Percentiles rank a stretch among this genome's conserved stretches.
phyloP scores from a whole-genome alignment of 2,113 vertebrate species.

The Dromiciops gliroides region DNA sequence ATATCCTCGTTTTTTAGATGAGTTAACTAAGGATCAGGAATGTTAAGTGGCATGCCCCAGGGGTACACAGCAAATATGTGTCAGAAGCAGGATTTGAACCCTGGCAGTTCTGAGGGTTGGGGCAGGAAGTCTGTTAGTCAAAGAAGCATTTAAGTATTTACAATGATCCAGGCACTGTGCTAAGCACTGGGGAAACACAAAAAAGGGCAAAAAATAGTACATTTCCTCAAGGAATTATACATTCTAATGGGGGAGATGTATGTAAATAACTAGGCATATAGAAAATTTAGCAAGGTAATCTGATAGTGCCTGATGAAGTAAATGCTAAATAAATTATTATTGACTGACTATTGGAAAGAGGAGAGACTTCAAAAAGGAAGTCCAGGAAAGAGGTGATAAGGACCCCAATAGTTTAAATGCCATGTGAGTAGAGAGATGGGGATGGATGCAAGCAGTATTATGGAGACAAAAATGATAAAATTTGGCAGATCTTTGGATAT shows the following conservation, averaged over 20 bases:
- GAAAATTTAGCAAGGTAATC: no score
- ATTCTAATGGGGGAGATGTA: neutral
- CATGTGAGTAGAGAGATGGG: neutral
- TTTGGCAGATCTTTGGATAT: neutral
- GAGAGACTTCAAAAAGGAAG: neutral
- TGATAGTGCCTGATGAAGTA: neutral
- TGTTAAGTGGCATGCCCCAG: neutral
- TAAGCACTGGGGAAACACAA: neutral
- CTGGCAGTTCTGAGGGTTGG: neutral
- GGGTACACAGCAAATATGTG: neutral
- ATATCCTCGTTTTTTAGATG: neutral
- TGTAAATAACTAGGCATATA: neutral
- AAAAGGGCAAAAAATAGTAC: neutral
- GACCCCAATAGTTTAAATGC: neutral
- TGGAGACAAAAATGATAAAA: neutral
- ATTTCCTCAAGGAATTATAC: neutral
- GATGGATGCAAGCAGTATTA: neutral
- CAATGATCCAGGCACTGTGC: neutral
- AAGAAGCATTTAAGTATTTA: neutral
- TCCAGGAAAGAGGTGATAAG: neutral
- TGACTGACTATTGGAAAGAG: neutral
- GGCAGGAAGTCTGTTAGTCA: neutral
- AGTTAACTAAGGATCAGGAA: neutral
- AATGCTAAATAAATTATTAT: neutral
- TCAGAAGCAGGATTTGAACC: neutral